Evolutionary conservation across 2,888 invertebrate species (phyloP).

Genomic region (Ormyrus nitidulus): DNA sequence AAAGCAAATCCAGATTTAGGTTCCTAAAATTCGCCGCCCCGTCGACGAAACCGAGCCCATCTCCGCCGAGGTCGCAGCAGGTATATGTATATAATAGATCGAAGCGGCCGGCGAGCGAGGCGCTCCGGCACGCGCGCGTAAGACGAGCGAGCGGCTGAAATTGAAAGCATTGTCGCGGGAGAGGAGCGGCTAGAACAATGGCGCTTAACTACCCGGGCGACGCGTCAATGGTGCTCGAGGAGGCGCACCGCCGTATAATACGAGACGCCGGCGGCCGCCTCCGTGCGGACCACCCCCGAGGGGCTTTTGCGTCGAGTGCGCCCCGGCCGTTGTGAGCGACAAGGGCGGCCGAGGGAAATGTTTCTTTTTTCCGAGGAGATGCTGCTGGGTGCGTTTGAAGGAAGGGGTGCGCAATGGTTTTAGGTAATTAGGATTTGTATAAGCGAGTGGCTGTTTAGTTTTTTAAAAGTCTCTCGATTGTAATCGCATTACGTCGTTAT

Average conservation of each 20-base stretch:
- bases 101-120: background rate
- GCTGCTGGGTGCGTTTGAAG: too few relatives aligned
- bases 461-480: too few relatives aligned
- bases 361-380: too few relatives aligned
- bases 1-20: background rate
- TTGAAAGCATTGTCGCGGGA: constrained; percentile 38
- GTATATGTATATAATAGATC: background rate
- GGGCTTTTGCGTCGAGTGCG: too few relatives aligned
- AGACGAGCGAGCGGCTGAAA: constrained; percentile 31
- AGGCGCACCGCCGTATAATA: background rate
- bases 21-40: background rate
- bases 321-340: too few relatives aligned
- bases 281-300: too few relatives aligned
- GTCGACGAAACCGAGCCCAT: constrained; percentile 24
- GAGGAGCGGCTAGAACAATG: constrained; percentile 32
- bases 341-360: too few relatives aligned
- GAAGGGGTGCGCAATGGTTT: too few relatives aligned
- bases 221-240: constrained; percentile 44
- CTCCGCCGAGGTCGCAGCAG: background rate
- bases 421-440: too few relatives aligned
- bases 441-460: too few relatives aligned
- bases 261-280: background rate
- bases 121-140: background rate
- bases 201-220: constrained; percentile 33
- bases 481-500: too few relatives aligned